Base-by-base conservation (phyloP, 2,888 invertebrate genomes). In the Boloria selene region DNA sequence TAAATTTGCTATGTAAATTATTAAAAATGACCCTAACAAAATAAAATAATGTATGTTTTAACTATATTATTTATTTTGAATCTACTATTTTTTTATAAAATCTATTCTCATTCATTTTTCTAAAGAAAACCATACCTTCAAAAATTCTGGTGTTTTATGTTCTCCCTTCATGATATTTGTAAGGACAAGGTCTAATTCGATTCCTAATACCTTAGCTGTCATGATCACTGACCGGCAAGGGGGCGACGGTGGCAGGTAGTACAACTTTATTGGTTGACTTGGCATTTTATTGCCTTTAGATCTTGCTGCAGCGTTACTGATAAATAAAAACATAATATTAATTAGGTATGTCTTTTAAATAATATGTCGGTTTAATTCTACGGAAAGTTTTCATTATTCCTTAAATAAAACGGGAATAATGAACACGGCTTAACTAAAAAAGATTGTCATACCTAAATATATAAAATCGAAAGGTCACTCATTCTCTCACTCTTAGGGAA, bases 171-270 rank as follows among this genome's bases (percentile, higher is more conserved):
- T 67, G 14, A 95, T 79, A 74, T 95, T 93, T 3, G 94, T 86
- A 3, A 88, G 75, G 71, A 94, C 93, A 44, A 95, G 78, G 61
- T 95, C 95, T 58, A 95, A 80, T 54, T 94, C 93, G 22, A 96
- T 76, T 0, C 94, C 95, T 14, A 96, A 75, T 7, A 92, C 93
- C 74, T 89, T 94, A 0, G 95, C 94, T 3, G 94, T 82, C 88
- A 96, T 87, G 83, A 95, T 88, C 7, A 95, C 94, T 0, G 94
- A 83, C 3, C 95, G 89, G 74, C 94, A 94, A 0, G 95, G 95
- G 0, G 95, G 93, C 49, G 95, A 95, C 0, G 92, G 88, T 0
- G 93, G 93, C 5, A 93, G 73, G 78, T 93, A 95, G 80, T 95
- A 96, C 56, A 95, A 78, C 78, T 95, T 95, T 74, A 95, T 90